Conservation (phyloP, 1,140 invertebrate species). For the Trichogramma pretiosum region DNA sequence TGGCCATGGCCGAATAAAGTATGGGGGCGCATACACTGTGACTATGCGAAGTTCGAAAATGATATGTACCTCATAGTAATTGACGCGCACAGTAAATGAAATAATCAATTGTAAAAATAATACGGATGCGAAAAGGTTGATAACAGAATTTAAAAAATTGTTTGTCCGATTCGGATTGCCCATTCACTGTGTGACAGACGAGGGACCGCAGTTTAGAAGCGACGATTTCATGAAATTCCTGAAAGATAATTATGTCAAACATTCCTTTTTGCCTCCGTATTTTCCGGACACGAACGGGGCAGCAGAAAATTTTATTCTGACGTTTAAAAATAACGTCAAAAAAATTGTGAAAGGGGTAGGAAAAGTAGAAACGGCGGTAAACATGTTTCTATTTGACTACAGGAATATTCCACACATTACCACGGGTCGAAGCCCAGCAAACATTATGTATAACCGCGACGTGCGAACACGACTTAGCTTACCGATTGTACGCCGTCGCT, state of each 20-base stretch:
- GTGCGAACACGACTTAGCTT: too few species aligned
- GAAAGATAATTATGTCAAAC: slow-evolving; percentile 24
- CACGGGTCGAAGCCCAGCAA: slow-evolving; percentile 8
- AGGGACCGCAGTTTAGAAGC: too few species aligned
- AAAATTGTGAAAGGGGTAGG: slow-evolving; percentile 10
- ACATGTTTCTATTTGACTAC: slow-evolving; percentile 9
- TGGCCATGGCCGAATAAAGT: slow-evolving; percentile 37
- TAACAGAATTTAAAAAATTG: slow-evolving; percentile 14
- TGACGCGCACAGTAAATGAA: slow-evolving; percentile 30
- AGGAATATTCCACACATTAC: slow-evolving; percentile 8
- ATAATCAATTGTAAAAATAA: neutral
- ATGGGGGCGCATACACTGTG: slow-evolving; percentile 8
- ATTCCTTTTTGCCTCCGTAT: slow-evolving; percentile 26
- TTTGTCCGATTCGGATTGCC: slow-evolving; percentile 20
- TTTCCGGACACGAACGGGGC: too few species aligned
- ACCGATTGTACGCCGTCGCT: too few species aligned
- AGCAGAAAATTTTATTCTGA: slow-evolving; percentile 30
- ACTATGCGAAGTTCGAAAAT: slow-evolving; percentile 5
- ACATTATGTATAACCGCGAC: too few species aligned
- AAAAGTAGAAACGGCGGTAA: slow-evolving; percentile 6
- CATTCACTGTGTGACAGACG: slow-evolving; percentile 21
- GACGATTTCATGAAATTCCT: slow-evolving; percentile 24
- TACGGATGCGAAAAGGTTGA: slow-evolving; percentile 13
- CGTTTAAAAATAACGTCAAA: slow-evolving; percentile 27
- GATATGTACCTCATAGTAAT: slow-evolving; percentile 26